phyloP scores from a whole-genome alignment of 2,888 invertebrate genomes.

The Meiosimyza decipiens region DNA sequence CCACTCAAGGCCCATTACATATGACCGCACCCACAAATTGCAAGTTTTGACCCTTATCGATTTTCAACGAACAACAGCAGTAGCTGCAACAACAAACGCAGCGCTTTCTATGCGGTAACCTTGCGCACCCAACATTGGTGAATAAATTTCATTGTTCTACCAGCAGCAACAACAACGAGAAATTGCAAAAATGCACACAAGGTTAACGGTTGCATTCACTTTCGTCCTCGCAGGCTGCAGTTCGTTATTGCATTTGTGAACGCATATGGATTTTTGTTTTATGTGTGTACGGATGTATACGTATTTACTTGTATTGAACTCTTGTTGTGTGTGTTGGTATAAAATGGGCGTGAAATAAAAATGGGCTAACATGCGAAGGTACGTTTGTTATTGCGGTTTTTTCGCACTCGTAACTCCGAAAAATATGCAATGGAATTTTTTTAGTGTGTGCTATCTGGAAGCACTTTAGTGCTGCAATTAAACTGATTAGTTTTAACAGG shows the following conservation, averaged over 20 bases:
- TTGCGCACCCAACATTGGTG: slow-evolving; percentile 17
- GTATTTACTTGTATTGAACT: no score
- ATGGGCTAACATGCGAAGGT: no score
- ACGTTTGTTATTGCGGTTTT: no score
- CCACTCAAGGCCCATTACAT: not conserved
- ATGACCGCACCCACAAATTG: not conserved
- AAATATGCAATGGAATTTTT: no score
- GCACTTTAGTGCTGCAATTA: no score
- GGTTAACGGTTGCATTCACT: slow-evolving; percentile 6
- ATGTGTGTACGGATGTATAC: no score
- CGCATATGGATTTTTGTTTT: no score
- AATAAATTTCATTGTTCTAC: not conserved
- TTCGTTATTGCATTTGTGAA: not conserved
- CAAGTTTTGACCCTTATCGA: not conserved
- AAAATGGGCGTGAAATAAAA: no score
- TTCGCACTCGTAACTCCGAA: no score
- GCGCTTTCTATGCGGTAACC: slow-evolving; percentile 2
- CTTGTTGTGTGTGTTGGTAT: no score
- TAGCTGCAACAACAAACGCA: not conserved
- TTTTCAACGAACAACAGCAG: not conserved
- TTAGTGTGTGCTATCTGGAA: no score
- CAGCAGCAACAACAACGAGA: slow-evolving; percentile 10
- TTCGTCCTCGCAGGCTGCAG: not conserved
- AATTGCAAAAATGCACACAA: slow-evolving; percentile 10
- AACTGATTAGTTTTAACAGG: no score